Conservation (phyloP, 2,888 invertebrate species). For the Folsomia manolachei region DNA sequence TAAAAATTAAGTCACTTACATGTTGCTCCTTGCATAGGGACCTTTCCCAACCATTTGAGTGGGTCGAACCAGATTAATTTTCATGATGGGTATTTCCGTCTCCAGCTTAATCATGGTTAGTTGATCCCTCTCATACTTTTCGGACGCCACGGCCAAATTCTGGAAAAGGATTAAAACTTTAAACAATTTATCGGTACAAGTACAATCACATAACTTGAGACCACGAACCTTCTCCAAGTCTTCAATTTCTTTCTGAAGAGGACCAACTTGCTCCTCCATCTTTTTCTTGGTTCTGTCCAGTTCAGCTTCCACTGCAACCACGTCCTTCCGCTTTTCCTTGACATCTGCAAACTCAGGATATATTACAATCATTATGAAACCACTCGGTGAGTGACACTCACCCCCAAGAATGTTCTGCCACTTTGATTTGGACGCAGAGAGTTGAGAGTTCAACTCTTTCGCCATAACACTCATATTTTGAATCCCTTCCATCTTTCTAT, state of each 20-base stretch:
- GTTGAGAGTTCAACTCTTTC: constrained; percentile 57
- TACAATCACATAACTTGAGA: too few species aligned
- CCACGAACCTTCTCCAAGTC: not conserved
- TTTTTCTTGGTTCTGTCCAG: not conserved
- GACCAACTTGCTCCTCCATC: not conserved
- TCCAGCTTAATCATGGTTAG: not conserved
- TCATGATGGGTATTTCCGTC: not conserved
- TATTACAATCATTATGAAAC: not conserved
- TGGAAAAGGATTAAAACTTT: too few species aligned
- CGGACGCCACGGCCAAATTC: not conserved
- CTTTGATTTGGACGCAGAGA: constrained; percentile 64
- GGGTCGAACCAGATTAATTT: not conserved
- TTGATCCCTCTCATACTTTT: not conserved
- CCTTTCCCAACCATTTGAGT: not conserved
- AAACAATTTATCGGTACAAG: too few species aligned
- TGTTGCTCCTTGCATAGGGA: not conserved
- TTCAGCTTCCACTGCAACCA: not conserved
- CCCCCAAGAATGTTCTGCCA: constrained; percentile 59
- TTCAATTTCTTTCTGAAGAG: not conserved
- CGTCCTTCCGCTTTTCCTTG: not conserved
- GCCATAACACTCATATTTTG: constrained; percentile 60
- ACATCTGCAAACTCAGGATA: not conserved
- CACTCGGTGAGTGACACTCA: constrained; percentile 16
- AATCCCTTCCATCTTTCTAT: constrained; percentile 57
- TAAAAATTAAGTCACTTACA: too few species aligned